Percentiles rank a stretch among this genome's conserved stretches.
phyloP scores from a whole-genome alignment of 2,888 invertebrate genomes.

The Agapostemon virescens region DNA sequence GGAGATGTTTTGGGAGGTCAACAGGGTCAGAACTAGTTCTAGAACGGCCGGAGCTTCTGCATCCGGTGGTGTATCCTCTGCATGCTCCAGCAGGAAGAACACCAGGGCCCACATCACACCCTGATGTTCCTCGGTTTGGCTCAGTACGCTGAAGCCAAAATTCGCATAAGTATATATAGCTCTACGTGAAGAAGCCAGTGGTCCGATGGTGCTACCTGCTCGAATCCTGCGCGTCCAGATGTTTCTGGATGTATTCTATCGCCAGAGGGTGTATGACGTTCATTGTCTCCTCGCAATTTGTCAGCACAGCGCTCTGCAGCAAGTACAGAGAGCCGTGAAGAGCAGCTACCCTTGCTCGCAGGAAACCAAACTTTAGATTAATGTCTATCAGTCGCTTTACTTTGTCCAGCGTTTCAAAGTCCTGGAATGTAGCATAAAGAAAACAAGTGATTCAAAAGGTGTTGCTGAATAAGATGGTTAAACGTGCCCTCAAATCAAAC shows the following conservation, averaged over 20 bases:
- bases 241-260: constrained; percentile 82
- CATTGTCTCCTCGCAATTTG: constrained; percentile 82
- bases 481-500: no score
- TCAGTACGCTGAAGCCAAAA: constrained; percentile 62
- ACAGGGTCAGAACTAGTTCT: constrained; percentile 82
- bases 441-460: no score
- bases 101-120: constrained; percentile 88
- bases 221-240: constrained; percentile 79
- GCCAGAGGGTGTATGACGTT: constrained; percentile 81
- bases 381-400: constrained; percentile 84
- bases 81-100: constrained; percentile 88
- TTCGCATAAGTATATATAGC: neutral
- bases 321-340: constrained; percentile 86
- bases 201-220: constrained; percentile 65
- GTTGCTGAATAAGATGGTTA: no score
- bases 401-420: constrained; percentile 83
- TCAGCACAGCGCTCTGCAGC: constrained; percentile 83
- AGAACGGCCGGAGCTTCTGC: constrained; percentile 83
- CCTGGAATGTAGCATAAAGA: constrained; percentile 77
- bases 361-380: constrained; percentile 84
- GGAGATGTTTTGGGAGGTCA: constrained; percentile 78
- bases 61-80: constrained; percentile 85
- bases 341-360: constrained; percentile 84
- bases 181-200: neutral
- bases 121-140: constrained; percentile 83